Conservation (phyloP, 2,797 vertebrate genomes). For the Myripristis murdjan region DNA sequence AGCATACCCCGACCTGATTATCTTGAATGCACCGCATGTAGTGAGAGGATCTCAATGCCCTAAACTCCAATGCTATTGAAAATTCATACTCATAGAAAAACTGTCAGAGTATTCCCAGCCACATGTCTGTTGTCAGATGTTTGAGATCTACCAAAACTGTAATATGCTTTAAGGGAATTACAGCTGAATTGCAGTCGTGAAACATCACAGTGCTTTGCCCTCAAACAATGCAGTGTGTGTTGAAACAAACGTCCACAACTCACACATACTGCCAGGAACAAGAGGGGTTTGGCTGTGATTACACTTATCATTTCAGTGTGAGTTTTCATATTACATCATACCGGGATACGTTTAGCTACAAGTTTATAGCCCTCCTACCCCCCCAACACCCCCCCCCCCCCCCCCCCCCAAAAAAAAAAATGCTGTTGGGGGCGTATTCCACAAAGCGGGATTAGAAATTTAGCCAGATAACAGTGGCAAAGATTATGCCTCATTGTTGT, state of each 20-base stretch:
- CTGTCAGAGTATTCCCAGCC: conserved; percentile 49
- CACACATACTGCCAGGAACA: conserved; percentile 42
- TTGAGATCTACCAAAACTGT: conserved; percentile 53
- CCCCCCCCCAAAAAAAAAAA: too few species aligned
- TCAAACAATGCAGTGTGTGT: conserved; percentile 35
- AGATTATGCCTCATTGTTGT: too few species aligned
- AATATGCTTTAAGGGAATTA: conserved; percentile 63
- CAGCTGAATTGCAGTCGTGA: conserved; percentile 67
- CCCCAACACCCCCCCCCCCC: too few species aligned
- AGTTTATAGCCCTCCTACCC: too few species aligned
- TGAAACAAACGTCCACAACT: conserved; percentile 62
- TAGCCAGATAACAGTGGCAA: too few species aligned
- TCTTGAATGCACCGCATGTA: conserved; percentile 45
- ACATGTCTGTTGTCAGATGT: conserved; percentile 52
- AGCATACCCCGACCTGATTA: conserved; percentile 52
- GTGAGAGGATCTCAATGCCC: conserved; percentile 34
- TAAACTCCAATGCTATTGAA: conserved; percentile 41
- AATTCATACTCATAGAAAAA: conserved; percentile 55
- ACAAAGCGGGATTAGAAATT: too few species aligned
- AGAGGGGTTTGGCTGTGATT: conserved; percentile 19
- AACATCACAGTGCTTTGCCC: conserved; percentile 43
- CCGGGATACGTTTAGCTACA: conserved; percentile 24
- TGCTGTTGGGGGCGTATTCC: too few species aligned
- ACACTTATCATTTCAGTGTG: conserved; percentile 33
- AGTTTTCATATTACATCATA: conserved; percentile 24